These are phyloP conservation scores for Planococcus citri DNA, from an alignment of 1,140 invertebrate genomes.

Conservation along the genomic window DNA sequence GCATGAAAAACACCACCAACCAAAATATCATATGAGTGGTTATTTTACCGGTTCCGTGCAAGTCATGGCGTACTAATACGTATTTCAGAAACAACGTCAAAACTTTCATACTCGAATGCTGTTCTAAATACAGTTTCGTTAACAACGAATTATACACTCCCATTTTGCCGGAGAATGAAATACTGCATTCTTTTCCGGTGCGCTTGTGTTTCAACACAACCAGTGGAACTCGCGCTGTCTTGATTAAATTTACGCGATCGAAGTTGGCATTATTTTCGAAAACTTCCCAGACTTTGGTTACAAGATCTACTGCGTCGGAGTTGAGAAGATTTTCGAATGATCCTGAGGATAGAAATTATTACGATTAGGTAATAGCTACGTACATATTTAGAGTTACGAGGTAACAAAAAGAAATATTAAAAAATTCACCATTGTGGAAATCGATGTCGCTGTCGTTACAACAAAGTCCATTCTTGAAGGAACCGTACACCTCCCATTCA, in stretches of 20 bases:
- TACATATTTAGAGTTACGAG: no score
- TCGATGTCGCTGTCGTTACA: background rate
- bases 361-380: no score
- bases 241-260: background rate
- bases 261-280: background rate
- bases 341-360: no score
- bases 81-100: background rate
- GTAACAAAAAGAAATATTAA: no score
- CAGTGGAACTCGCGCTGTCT: background rate
- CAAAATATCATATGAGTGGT: background rate
- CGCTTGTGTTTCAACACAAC: background rate
- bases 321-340: no score
- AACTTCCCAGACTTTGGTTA: background rate
- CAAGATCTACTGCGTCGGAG: no score
- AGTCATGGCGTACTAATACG: background rate
- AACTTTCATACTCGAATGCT: background rate
- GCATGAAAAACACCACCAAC: background rate
- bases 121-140: background rate
- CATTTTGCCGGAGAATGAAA: background rate
- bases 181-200: background rate
- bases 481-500: background rate
- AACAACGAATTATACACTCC: background rate
- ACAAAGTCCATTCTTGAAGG: background rate
- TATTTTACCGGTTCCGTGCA: background rate
- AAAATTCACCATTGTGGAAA: background rate